Percentiles rank a stretch among this genome's conserved stretches.
These are phyloP conservation scores for Embidobia sp. DNA, from an alignment of 2,888 invertebrate genomes.

Conservation along the genomic window DNA sequence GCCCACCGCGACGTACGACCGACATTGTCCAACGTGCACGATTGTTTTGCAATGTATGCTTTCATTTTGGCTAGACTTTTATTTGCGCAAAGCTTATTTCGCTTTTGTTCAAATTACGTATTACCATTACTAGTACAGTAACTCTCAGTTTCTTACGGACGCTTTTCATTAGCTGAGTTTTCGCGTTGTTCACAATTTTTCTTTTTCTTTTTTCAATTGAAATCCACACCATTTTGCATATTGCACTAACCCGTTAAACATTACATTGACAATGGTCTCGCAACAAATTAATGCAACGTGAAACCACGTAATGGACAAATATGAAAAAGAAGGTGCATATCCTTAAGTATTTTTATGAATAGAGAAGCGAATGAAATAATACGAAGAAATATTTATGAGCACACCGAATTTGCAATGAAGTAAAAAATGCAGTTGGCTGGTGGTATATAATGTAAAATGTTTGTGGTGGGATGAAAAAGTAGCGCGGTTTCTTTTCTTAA, in stretches of 20 bases:
- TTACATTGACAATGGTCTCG: constrained; percentile 1
- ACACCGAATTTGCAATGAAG: constrained; percentile 49
- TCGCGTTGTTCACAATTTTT: no score
- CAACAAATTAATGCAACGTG: constrained; percentile 12
- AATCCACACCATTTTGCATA: constrained; percentile 9
- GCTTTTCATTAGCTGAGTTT: not conserved
- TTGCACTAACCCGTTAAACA: not conserved
- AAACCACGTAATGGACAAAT: constrained; percentile 55
- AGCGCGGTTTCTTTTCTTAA: constrained; percentile 31
- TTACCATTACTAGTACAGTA: not conserved
- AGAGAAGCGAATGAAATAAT: constrained; percentile 29
- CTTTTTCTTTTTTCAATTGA: not conserved
- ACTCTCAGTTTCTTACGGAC: constrained; percentile 4
- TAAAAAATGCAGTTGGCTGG: constrained; percentile 35
- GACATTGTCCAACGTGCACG: constrained; percentile 78
- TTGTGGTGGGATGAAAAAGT: constrained; percentile 20
- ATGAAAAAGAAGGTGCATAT: constrained; percentile 52
- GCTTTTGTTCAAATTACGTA: constrained; percentile 21
- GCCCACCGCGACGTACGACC: constrained; percentile 80
- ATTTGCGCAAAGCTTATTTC: constrained; percentile 32
- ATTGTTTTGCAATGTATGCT: constrained; percentile 57
- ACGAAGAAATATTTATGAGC: constrained; percentile 36
- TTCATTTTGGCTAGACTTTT: constrained; percentile 47
- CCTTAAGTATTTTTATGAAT: constrained; percentile 23
- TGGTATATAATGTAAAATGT: constrained; percentile 18